Percentiles rank a stretch among this genome's conserved stretches.
phyloP scores from a whole-genome alignment of 2,797 vertebrate genomes.

The Phrynocephalus vlangalii region DNA sequence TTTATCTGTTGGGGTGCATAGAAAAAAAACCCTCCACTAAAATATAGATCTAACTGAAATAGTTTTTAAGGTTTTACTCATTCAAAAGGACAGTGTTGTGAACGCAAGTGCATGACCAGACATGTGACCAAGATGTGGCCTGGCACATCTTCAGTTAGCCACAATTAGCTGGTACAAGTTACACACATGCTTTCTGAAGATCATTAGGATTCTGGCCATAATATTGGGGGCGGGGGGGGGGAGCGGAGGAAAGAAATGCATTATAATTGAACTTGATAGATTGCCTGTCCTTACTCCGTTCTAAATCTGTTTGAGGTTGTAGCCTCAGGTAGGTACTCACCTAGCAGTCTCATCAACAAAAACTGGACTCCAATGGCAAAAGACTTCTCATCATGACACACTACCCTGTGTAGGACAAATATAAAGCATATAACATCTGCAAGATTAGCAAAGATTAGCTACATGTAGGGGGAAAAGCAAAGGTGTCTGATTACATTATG shows the following conservation, averaged over 20 bases:
- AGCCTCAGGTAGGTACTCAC: constrained; percentile 77
- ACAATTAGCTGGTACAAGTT: too few relatives aligned
- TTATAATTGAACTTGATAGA: neutral
- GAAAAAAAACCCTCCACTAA: too few relatives aligned
- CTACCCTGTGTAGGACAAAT: constrained; percentile 80
- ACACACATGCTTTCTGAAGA: too few relatives aligned
- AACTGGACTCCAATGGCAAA: constrained; percentile 97
- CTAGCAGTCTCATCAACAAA: constrained; percentile 91
- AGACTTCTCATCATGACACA: constrained; percentile 91
- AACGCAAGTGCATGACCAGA: too few relatives aligned
- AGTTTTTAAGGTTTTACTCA: too few relatives aligned
- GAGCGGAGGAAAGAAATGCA: neutral
- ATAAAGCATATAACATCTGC: constrained; percentile 13
- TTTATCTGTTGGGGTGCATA: too few relatives aligned
- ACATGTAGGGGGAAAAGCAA: neutral
- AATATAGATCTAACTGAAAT: too few relatives aligned
- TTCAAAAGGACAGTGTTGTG: too few relatives aligned
- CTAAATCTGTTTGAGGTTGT: neutral
- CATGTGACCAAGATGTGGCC: too few relatives aligned
- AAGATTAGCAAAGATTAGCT: neutral
- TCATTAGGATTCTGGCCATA: neutral
- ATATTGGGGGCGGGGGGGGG: neutral
- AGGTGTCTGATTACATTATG: neutral
- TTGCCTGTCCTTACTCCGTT: neutral
- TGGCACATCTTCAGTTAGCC: too few relatives aligned